These are phyloP conservation scores for Taenaris catops DNA, from an alignment of 2,888 invertebrate genomes.

Conservation along the genomic window DNA sequence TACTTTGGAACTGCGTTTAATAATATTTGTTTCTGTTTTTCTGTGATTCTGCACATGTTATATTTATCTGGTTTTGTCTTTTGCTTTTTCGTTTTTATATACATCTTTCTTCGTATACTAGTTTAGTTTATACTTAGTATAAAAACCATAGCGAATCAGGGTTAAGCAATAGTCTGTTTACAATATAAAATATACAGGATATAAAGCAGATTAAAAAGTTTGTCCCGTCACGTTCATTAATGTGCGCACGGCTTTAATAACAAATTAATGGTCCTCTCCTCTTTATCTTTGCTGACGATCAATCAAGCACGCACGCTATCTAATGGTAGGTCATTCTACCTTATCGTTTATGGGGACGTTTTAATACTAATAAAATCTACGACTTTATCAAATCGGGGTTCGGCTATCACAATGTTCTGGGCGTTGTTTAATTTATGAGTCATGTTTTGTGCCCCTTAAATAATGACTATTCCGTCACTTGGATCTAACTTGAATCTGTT, in stretches of 20 bases:
- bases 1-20: no score
- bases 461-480: slow-evolving; percentile 8
- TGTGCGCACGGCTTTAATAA: slow-evolving; percentile 40
- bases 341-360: slow-evolving; percentile 27
- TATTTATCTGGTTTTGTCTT: no score
- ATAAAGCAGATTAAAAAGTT: no score
- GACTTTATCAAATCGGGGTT: slow-evolving; percentile 16
- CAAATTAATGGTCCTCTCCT: slow-evolving; percentile 57
- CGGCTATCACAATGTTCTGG: slow-evolving; percentile 13
- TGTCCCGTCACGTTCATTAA: no score
- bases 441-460: slow-evolving; percentile 15
- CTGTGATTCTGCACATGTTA: no score
- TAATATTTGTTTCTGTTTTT: no score
- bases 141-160: no score
- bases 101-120: no score
- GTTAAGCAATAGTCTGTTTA: no score
- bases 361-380: slow-evolving; percentile 26
- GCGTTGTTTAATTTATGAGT: slow-evolving; percentile 12
- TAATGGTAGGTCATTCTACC: slow-evolving; percentile 35
- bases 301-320: slow-evolving; percentile 46
- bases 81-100: no score
- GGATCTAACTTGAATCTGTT: not conserved
- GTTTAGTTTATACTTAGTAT: no score
- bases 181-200: no score
- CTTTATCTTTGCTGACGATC: slow-evolving; percentile 58